These are phyloP conservation scores for Stramonita haemastoma DNA, from an alignment of 2,888 invertebrate genomes.

Conservation along the genomic window DNA sequence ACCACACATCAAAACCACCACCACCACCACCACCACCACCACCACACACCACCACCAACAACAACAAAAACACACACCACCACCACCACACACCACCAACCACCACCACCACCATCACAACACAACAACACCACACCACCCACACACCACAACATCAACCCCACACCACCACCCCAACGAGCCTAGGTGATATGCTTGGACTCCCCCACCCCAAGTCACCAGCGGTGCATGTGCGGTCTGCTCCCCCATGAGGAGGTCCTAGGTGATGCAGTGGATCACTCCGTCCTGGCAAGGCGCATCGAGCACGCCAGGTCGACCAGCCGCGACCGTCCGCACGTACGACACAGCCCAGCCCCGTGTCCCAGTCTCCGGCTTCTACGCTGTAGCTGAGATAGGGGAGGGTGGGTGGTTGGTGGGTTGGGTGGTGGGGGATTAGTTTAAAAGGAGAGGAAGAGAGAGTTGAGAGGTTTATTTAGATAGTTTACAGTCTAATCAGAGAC, in stretches of 20 bases:
- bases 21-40: too few species aligned
- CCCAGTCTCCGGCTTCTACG: conserved; percentile 62
- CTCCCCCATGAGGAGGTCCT: conserved; percentile 47
- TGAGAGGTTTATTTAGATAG: too few species aligned
- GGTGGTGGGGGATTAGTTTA: too few species aligned
- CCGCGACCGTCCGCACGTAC: conserved; percentile 64
- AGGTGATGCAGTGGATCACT: conserved; percentile 71
- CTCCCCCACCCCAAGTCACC: not conserved
- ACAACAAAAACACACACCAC: too few species aligned
- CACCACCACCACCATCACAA: too few species aligned
- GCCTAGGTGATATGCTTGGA: too few species aligned
- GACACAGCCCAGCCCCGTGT: conserved; percentile 67
- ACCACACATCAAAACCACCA: too few species aligned
- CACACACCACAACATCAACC: not conserved
- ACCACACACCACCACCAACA: too few species aligned
- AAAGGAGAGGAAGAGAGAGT: too few species aligned
- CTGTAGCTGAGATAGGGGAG: conserved; percentile 58
- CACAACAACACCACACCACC: too few species aligned
- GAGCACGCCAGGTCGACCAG: conserved; percentile 61
- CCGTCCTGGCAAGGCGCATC: conserved; percentile 59
- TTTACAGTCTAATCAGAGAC: too few species aligned
- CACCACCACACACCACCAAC: too few species aligned
- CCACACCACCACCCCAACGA: not conserved
- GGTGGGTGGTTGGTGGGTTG: not conserved
- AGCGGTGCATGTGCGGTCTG: not conserved